Conservation (phyloP, 2,888 invertebrate genomes). For the Augiades crinisus region DNA sequence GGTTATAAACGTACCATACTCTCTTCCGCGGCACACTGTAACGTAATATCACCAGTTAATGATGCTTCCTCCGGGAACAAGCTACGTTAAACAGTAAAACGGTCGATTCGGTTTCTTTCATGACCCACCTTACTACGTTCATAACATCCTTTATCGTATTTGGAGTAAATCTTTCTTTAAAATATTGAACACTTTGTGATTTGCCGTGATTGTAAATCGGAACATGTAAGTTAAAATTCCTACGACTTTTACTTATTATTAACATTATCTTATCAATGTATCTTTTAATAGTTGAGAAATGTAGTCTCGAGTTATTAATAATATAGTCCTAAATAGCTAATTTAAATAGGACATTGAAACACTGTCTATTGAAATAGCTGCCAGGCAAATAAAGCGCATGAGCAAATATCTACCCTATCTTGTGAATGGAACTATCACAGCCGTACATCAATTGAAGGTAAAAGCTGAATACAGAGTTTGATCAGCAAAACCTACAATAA, state of each 20-base stretch:
- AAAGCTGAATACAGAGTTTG: constrained; percentile 54
- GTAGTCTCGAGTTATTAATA: too few species aligned
- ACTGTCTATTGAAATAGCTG: too few species aligned
- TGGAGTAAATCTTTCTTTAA: constrained; percentile 1
- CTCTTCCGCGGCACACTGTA: constrained; percentile 52
- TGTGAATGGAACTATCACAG: constrained; percentile 60
- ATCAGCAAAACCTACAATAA: constrained; percentile 49
- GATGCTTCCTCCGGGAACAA: constrained; percentile 52
- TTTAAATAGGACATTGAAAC: too few species aligned
- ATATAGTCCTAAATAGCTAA: too few species aligned
- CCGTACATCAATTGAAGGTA: constrained; percentile 69
- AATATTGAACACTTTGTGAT: too few species aligned
- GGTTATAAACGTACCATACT: constrained; percentile 40
- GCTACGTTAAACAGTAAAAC: constrained; percentile 36
- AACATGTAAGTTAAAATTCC: too few species aligned
- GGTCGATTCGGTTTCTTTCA: constrained; percentile 32
- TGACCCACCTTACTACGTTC: constrained; percentile 28
- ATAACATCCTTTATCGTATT: constrained; percentile 28
- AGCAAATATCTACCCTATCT: too few species aligned
- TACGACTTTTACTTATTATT: too few species aligned
- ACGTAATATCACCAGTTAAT: constrained; percentile 59
- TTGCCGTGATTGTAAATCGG: too few species aligned
- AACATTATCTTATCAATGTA: too few species aligned
- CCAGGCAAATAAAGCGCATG: too few species aligned
- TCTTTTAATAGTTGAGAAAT: too few species aligned